Evolutionary conservation across 2,888 invertebrate species (phyloP).

Genomic region (Aporophyla nigra): DNA sequence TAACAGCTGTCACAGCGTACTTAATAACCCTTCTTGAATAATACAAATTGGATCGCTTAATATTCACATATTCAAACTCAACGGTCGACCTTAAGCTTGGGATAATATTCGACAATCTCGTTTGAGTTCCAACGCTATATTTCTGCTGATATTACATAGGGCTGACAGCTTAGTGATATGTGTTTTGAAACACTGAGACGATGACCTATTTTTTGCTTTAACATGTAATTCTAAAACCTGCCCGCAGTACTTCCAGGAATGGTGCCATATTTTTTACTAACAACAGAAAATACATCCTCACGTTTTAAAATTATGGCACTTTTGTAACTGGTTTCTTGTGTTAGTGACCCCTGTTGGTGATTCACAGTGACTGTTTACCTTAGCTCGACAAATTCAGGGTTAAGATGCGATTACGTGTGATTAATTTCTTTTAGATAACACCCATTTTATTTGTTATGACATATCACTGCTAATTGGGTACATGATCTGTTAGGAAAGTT

Average conservation of each 20-base stretch:
- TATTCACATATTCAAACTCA: constrained; percentile 52
- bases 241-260: constrained; percentile 70
- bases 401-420: constrained; percentile 63
- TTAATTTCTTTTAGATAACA: constrained; percentile 70
- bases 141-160: constrained; percentile 31
- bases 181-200: constrained; percentile 45
- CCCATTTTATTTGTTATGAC: constrained; percentile 47
- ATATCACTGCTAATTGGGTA: constrained; percentile 52
- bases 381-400: constrained; percentile 65
- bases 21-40: constrained; percentile 47
- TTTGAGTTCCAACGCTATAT: constrained; percentile 27
- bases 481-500: constrained; percentile 53
- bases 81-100: constrained; percentile 43
- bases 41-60: constrained; percentile 51
- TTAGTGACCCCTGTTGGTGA: constrained; percentile 82
- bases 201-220: constrained; percentile 56
- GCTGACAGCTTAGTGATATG: constrained; percentile 48
- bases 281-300: constrained; percentile 69
- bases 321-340: constrained; percentile 82
- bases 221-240: constrained; percentile 53
- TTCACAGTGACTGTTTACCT: constrained; percentile 80
- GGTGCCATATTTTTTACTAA: constrained; percentile 75
- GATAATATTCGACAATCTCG: constrained; percentile 48
- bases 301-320: constrained; percentile 76
- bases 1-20: constrained; percentile 32